phyloP scores from a whole-genome alignment of 2,797 vertebrate species.

The Gambelia wislizenii region DNA sequence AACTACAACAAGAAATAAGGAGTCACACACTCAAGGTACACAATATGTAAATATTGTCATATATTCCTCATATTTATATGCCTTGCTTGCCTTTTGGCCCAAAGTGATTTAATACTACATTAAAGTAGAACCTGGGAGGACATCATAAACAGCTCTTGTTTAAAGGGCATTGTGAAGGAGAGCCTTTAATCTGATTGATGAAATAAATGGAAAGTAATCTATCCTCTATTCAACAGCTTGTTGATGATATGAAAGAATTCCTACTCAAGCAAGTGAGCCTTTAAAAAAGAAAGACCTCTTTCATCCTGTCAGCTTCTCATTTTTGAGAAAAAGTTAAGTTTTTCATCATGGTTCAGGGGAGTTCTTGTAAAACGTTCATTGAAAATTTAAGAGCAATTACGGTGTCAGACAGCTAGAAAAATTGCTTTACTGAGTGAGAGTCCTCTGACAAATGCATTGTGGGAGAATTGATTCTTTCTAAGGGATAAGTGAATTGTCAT shows the following conservation, averaged over 20 bases:
- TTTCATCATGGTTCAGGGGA: conserved; percentile 93
- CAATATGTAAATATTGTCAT: conserved; percentile 76
- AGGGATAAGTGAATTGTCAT: conserved; percentile 98
- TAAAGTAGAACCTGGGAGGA: conserved; percentile 83
- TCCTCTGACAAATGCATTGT: conserved; percentile 98
- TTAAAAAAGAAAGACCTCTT: conserved; percentile 89
- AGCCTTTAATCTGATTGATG: conserved; percentile 89
- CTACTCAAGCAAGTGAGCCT: conserved; percentile 82
- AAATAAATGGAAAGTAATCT: conserved; percentile 90
- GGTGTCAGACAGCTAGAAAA: conserved; percentile 95
- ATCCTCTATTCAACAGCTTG: conserved; percentile 89
- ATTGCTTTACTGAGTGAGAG: conserved; percentile 91
- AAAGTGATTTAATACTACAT: conserved; percentile 83
- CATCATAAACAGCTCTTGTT: conserved; percentile 87
- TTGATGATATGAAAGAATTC: conserved; percentile 89
- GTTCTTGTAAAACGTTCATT: conserved; percentile 91
- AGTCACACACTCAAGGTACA: conserved; percentile 75
- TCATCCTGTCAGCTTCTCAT: conserved; percentile 90
- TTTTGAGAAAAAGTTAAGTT: conserved; percentile 90
- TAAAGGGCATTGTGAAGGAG: conserved; percentile 87
- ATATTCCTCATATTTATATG: conserved; percentile 81
- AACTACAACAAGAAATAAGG: conserved; percentile 69
- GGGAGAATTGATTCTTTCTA: conserved; percentile 95
- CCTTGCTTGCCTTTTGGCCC: conserved; percentile 70
- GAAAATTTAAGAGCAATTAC: conserved; percentile 97